Evolutionary conservation across 30 jellyfish, hydroid and myxozoan genomes (phyloP).

Genomic region (Hydractinia echinata): DNA sequence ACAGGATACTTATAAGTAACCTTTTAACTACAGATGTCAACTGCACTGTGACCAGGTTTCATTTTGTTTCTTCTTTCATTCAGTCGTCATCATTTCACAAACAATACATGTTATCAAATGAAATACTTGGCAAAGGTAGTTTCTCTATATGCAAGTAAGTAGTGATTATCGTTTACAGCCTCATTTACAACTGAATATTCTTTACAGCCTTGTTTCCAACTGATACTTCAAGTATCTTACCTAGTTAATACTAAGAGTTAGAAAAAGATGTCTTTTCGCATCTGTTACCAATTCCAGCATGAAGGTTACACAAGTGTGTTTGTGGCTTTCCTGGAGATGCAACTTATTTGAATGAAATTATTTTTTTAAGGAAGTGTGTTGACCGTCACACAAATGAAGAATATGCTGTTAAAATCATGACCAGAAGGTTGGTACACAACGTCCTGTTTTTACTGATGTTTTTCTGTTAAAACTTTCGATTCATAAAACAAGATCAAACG

Average conservation of each 20-base stretch:
- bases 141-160: conserved; percentile 92
- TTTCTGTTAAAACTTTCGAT: too few species aligned
- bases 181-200: neutral
- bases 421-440: conserved; percentile 55
- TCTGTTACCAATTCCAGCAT: too few species aligned
- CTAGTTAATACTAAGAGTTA: too few species aligned
- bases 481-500: too few species aligned
- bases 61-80: neutral
- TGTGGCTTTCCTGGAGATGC: too few species aligned
- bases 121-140: conserved; percentile 90
- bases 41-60: neutral
- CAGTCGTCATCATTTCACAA: conserved; percentile 84
- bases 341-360: too few species aligned
- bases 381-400: conserved; percentile 55
- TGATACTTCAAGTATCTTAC: too few species aligned
- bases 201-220: neutral
- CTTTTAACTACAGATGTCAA: too few species aligned
- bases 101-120: conserved; percentile 71
- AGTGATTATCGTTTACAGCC: neutral
- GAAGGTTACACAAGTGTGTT: too few species aligned
- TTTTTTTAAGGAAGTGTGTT: conserved; percentile 63
- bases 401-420: conserved; percentile 89
- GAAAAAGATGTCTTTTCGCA: too few species aligned
- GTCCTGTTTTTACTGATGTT: too few species aligned
- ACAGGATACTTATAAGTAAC: neutral